Percentiles rank a stretch among this genome's conserved stretches.
phyloP scores from a whole-genome alignment of 2,888 invertebrate species.

The Mellilla xanthometata region DNA sequence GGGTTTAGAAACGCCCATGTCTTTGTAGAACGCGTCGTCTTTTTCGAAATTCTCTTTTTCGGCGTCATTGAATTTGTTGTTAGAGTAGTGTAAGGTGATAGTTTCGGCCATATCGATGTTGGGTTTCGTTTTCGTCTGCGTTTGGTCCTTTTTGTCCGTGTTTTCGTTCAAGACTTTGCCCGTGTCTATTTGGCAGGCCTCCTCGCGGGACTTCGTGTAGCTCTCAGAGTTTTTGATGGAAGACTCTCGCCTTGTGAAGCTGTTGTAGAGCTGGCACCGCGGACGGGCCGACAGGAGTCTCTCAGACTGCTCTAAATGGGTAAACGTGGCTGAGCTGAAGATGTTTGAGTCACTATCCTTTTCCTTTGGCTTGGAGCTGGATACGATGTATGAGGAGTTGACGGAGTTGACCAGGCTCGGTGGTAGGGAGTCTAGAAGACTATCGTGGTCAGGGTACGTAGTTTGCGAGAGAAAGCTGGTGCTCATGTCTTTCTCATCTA shows the following conservation, averaged over 20 bases:
- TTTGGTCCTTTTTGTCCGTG: conserved; percentile 48
- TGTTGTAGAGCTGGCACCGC: conserved; percentile 59
- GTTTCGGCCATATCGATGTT: conserved; percentile 61
- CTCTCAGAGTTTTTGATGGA: conserved; percentile 61
- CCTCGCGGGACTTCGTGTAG: conserved; percentile 68
- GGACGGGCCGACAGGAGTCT: conserved; percentile 64
- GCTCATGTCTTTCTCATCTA: conserved; percentile 79
- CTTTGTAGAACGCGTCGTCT: conserved; percentile 70
- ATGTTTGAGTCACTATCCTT: conserved; percentile 66
- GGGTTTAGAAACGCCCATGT: conserved; percentile 59
- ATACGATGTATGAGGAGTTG: conserved; percentile 66
- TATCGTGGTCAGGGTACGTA: conserved; percentile 73
- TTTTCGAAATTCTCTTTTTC: conserved; percentile 75
- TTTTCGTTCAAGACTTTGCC: conserved; percentile 68
- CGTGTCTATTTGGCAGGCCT: conserved; percentile 66
- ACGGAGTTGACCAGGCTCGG: conserved; percentile 74
- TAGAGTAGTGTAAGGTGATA: conserved; percentile 68
- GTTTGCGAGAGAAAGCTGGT: conserved; percentile 78
- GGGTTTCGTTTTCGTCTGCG: conserved; percentile 44
- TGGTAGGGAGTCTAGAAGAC: conserved; percentile 71
- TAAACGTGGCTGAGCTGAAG: conserved; percentile 73
- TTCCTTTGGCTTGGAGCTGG: conserved; percentile 47
- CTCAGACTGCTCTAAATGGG: conserved; percentile 69
- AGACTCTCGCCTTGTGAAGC: conserved; percentile 56
- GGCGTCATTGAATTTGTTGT: conserved; percentile 65